Evolutionary conservation across 2,888 invertebrate species (phyloP).

Genomic region (Dascillus cervinus): DNA sequence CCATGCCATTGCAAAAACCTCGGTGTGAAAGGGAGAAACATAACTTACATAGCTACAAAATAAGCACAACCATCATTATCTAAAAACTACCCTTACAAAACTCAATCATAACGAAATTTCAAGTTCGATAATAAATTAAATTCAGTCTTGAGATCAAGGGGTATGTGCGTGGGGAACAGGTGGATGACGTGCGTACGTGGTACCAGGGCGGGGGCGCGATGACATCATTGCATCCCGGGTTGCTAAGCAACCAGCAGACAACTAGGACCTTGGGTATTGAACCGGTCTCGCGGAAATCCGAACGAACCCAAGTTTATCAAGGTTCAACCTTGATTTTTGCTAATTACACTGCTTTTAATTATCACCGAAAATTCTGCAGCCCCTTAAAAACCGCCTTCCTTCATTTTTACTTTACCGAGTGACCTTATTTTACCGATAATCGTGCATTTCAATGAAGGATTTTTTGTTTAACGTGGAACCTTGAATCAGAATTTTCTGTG

Average conservation of each 20-base stretch:
- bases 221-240: conserved; percentile 18
- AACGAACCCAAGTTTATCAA: conserved; percentile 13
- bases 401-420: no score
- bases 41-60: no score
- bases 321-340: conserved; percentile 9
- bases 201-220: conserved; percentile 13
- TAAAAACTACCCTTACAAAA: no score
- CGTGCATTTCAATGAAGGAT: no score
- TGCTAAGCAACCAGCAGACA: conserved; percentile 17
- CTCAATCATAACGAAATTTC: no score
- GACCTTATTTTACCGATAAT: no score
- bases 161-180: not conserved
- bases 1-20: no score
- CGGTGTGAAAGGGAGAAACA: no score
- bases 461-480: not conserved
- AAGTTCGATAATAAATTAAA: not conserved
- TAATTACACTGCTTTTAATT: no score
- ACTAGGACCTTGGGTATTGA: conserved; percentile 22
- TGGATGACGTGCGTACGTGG: conserved; percentile 5
- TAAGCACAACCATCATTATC: no score
- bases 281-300: conserved; percentile 20
- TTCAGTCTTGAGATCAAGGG: conserved; percentile 1
- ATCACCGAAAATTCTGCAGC: no score
- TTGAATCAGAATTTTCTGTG: not conserved
- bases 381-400: no score